These are phyloP conservation scores for Sminthopsis crassicaudata DNA, from an alignment of 2,113 vertebrate genomes.

Conservation along the genomic window DNA sequence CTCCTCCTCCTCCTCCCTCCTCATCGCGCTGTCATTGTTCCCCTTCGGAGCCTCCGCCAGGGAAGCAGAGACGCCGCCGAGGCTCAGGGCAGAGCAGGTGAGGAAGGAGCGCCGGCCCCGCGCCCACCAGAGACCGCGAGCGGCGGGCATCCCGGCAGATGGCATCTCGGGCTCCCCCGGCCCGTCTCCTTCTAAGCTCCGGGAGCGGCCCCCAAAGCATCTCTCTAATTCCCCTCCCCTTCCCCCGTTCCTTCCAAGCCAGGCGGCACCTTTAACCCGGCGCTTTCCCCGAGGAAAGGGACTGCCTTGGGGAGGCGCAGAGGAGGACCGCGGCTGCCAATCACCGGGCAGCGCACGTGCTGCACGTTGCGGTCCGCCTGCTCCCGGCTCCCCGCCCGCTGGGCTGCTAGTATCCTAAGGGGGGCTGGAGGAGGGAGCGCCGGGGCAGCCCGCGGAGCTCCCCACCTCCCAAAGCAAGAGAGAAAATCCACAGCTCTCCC, in stretches of 20 bases:
- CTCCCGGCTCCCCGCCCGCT: neutral
- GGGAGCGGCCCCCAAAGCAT: neutral
- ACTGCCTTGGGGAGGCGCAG: neutral
- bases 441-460: neutral
- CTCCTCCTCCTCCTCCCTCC: neutral
- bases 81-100: neutral
- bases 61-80: neutral
- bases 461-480: too few species aligned
- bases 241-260: neutral
- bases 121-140: neutral
- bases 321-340: neutral
- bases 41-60: neutral
- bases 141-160: neutral
- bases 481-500: neutral
- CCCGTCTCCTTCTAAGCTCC: neutral
- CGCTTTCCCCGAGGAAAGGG: neutral
- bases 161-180: neutral
- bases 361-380: neutral
- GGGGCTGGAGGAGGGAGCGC: neutral
- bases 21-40: neutral
- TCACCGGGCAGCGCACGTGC: conserved; percentile 1
- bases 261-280: neutral
- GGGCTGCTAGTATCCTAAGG: neutral
- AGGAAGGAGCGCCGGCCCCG: neutral
- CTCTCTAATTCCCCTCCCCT: neutral